Conservation (phyloP, 2,113 vertebrate genomes). For the Platysteira castanea region DNA sequence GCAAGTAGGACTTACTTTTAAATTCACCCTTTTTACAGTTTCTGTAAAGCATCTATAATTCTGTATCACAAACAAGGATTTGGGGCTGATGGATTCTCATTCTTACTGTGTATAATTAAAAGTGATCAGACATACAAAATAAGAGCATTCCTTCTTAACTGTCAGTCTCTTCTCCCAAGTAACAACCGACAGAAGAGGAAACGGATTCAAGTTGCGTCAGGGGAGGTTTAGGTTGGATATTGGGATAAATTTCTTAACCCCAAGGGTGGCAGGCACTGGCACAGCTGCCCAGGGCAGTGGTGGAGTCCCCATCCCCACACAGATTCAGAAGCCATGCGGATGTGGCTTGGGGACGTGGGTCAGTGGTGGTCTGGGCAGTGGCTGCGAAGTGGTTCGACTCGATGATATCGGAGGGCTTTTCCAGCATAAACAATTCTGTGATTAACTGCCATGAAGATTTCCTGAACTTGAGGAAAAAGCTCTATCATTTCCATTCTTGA, state of each 20-base stretch:
- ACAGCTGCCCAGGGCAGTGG: background rate
- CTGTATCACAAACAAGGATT: background rate
- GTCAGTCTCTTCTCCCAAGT: background rate
- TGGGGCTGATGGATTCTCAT: background rate
- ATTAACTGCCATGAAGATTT: background rate
- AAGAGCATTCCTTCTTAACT: background rate
- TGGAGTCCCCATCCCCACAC: no score
- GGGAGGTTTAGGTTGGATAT: background rate
- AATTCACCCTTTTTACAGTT: background rate
- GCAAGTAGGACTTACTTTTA: background rate
- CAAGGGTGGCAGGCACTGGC: background rate
- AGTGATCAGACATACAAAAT: background rate
- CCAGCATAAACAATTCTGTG: background rate
- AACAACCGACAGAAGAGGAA: background rate
- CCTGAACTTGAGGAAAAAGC: background rate
- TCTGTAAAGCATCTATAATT: background rate
- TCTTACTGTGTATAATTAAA: background rate
- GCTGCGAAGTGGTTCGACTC: background rate
- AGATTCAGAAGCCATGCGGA: rapidly evolving
- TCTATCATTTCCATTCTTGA: background rate
- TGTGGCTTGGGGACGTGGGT: background rate
- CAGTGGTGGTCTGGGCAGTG: background rate
- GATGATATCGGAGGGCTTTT: background rate
- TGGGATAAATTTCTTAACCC: background rate
- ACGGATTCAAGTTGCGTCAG: background rate